Evolutionary conservation across 2,113 vertebrate species (phyloP).

Genomic region (Mobula birostris): DNA sequence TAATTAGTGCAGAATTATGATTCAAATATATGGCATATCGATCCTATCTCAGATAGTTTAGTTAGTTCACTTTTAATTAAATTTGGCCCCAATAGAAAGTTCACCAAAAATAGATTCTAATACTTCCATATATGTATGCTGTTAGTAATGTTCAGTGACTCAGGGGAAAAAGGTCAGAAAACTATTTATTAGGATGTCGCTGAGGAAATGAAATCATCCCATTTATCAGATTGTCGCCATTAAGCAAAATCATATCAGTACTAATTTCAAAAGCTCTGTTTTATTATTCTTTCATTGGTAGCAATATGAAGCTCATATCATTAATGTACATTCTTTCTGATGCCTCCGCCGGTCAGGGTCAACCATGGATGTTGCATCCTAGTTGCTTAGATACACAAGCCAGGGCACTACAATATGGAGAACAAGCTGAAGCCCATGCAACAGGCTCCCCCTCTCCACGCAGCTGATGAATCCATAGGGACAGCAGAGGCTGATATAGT

Average conservation of each 20-base stretch:
- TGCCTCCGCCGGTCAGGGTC: no score
- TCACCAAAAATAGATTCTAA: slow-evolving; percentile 12
- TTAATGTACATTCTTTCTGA: not conserved
- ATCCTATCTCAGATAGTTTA: not conserved
- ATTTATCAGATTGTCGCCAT: slow-evolving; percentile 33
- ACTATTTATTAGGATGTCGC: slow-evolving; percentile 15
- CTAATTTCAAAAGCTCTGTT: slow-evolving; percentile 20
- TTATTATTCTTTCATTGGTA: slow-evolving; percentile 9
- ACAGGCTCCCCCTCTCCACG: no score
- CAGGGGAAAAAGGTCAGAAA: not conserved
- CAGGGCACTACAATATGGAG: no score
- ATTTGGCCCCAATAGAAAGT: not conserved
- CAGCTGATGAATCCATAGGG: no score
- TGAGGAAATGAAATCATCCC: slow-evolving; percentile 33
- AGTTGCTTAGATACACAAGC: no score
- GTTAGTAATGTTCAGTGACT: not conserved
- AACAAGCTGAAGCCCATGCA: no score
- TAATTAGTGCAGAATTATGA: not conserved
- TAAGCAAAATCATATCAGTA: slow-evolving; percentile 23
- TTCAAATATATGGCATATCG: slow-evolving; percentile 2
- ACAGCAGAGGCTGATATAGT: no score
- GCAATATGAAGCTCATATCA: slow-evolving; percentile 19
- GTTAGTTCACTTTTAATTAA: not conserved
- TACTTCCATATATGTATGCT: not conserved
- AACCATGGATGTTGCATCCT: no score